Evolutionary conservation across 1,140 invertebrate genomes (phyloP).

Genomic region (Apis mellifera): Amel_HAv3.1 CM009932.2:723001-723500

Average conservation of each 20-base stretch:
- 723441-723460: too few species aligned
- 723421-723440: too few species aligned
- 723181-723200: conserved; percentile 63
- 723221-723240: conserved; percentile 31
- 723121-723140: conserved; percentile 53
- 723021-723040: conserved; percentile 58
- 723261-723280: conserved; percentile 16
- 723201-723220: conserved; percentile 65
- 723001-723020: conserved; percentile 55
- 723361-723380: neutral
- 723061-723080: conserved; percentile 29
- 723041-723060: conserved; percentile 45
- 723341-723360: neutral
- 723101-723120: conserved; percentile 29
- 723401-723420: neutral
- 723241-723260: conserved; percentile 24
- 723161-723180: conserved; percentile 66
- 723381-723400: neutral
- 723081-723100: conserved; percentile 45
- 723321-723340: neutral
- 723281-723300: conserved; percentile 3
- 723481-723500: too few species aligned
- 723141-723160: conserved; percentile 64
- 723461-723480: too few species aligned
- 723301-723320: neutral